These are phyloP conservation scores for Mionectes macconnelli DNA, from an alignment of 2,113 vertebrate species.

Conservation along the genomic window DNA sequence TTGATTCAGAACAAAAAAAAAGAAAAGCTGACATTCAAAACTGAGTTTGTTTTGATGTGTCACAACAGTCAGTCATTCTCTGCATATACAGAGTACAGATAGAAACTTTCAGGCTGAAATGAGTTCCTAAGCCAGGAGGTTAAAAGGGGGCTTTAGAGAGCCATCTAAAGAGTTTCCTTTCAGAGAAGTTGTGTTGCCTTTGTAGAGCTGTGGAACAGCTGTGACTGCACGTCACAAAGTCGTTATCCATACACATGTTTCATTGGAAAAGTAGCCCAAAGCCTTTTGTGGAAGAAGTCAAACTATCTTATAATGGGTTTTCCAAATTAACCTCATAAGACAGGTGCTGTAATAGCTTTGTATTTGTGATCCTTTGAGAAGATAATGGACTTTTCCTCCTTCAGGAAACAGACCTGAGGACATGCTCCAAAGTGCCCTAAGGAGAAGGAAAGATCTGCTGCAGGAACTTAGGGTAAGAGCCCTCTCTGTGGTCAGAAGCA, in stretches of 20 bases:
- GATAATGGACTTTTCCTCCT: background rate
- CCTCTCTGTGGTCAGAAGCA: background rate
- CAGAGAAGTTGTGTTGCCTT: background rate
- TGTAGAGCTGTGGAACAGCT: background rate
- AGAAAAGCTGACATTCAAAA: background rate
- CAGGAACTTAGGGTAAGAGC: constrained; percentile 78
- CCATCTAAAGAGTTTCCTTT: background rate
- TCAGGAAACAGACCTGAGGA: constrained; percentile 70
- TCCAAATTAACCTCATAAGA: background rate
- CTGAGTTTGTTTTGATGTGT: background rate
- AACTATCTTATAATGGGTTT: background rate
- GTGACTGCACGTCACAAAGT: background rate
- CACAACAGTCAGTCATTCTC: background rate
- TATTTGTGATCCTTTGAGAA: background rate
- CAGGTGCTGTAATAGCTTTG: background rate
- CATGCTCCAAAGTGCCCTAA: constrained; percentile 74
- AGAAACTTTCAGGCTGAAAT: background rate
- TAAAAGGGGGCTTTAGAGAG: background rate
- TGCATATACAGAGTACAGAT: background rate
- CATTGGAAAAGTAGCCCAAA: background rate
- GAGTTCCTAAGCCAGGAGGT: background rate
- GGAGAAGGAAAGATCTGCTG: constrained; percentile 76
- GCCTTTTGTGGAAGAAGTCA: background rate
- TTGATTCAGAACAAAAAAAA: background rate
- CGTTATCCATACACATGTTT: background rate